Evolutionary conservation across 1,140 invertebrate species (phyloP), one percentile per base, ranked within the genome.

Genomic region (Zeugodacus cucurbitae): DNA sequence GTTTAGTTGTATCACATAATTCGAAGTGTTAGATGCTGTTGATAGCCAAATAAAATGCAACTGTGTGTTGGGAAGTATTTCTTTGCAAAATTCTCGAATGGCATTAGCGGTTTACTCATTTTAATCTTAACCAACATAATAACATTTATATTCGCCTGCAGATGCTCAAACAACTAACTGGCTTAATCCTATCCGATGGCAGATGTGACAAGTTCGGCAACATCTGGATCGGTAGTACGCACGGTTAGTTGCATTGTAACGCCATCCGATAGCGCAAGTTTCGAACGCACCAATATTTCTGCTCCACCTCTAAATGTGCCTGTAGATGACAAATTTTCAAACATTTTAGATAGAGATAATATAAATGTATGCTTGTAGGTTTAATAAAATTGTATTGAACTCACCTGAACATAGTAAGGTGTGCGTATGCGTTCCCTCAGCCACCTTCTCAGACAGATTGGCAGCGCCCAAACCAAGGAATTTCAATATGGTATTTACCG

Each of bases 401-500:
- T 3, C 93, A 94, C 97, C 97, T 88, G 97, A 96, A 78, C 99
- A 94, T 87, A 96, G 95, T 26, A 99, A 93, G 1, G 96, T 96
- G 91, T 99, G 98, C 6, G 96, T 95, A 67, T 95, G 96, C 90
- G 98, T 97, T 7, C 97, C 98, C 89, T 98, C 96, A 0, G 96
- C 96, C 11, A 99, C 96, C 90, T 96, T 96, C 90, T 99, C 98
- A 7, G 96, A 97, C 11, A 97, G 94, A 93, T 99, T 96, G 90
- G 97, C 96, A 0, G 98, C 96, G 89, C 97, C 97, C 91, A 99
- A 94, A 0, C 98, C 98, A 70, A 99, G 94, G 93, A 98, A 98
- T 90, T 96, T 95, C 3, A 97, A 94, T 10, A 99, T 96, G 93
- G 97, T 98, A 90, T 97, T 97, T 0, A 98, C 97, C 1, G 98